Evolutionary conservation across 2,113 vertebrate species (phyloP).

Genomic region (Oreocharis arfaki): DNA sequence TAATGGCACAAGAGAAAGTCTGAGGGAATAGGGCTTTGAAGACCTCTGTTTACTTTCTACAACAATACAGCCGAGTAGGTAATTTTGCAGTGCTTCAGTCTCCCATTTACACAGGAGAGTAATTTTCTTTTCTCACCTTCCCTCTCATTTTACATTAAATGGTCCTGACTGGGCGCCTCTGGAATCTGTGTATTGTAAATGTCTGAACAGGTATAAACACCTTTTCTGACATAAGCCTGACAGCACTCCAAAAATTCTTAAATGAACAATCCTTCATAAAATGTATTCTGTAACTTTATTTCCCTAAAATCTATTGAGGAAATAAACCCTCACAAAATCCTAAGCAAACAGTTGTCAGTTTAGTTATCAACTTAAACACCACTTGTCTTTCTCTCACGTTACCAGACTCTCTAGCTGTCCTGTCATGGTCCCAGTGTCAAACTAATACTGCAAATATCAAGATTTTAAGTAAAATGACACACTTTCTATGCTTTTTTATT

Average conservation of each 20-base stretch:
- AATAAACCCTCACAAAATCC: background rate
- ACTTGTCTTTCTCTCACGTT: background rate
- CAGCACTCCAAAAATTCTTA: background rate
- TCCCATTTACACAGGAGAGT: background rate
- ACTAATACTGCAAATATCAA: background rate
- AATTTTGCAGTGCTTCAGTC: background rate
- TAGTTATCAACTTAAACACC: background rate
- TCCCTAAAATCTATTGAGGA: background rate
- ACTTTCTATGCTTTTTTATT: background rate
- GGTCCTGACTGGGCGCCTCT: background rate
- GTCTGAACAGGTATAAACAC: background rate
- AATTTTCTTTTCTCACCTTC: background rate
- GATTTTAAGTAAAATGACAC: background rate
- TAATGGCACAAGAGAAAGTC: background rate
- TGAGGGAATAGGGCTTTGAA: background rate
- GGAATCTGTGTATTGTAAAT: background rate
- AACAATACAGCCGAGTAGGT: background rate
- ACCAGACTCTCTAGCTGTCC: background rate
- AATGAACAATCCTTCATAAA: background rate
- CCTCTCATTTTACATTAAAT: background rate
- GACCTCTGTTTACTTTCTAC: background rate
- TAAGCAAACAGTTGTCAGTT: background rate
- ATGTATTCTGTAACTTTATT: background rate
- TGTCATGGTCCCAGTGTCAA: background rate
- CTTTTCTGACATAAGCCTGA: background rate